These are phyloP conservation scores for Remorina albescens DNA, from an alignment of 2,797 vertebrate species.

Conservation along the genomic window DNA sequence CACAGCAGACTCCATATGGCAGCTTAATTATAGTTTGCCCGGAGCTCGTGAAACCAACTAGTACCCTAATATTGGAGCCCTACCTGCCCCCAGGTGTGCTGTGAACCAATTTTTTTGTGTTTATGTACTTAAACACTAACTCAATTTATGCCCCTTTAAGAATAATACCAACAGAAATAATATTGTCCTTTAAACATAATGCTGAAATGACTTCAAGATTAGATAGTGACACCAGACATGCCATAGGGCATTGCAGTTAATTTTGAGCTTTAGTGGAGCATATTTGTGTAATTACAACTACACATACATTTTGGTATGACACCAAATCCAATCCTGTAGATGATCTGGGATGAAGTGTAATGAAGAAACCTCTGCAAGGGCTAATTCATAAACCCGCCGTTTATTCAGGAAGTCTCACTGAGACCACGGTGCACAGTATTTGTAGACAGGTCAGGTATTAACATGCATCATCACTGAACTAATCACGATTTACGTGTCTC, in stretches of 20 bases:
- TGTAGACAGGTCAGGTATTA: not conserved
- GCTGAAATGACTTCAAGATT: slow-evolving; percentile 4
- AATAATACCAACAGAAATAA: slow-evolving; percentile 6
- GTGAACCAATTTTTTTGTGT: slow-evolving; percentile 26
- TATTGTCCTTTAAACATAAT: not conserved
- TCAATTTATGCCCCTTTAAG: not conserved
- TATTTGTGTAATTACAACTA: not conserved
- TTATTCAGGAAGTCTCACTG: not conserved
- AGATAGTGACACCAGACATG: not conserved
- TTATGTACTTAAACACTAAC: slow-evolving; percentile 29
- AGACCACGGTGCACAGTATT: not conserved
- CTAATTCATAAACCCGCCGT: no score
- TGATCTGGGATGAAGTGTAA: not conserved
- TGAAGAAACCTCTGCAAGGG: not conserved
- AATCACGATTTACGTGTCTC: not conserved
- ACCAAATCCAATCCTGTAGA: not conserved
- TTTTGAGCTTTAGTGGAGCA: not conserved
- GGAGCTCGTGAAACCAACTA: slow-evolving; percentile 33
- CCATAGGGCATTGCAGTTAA: not conserved
- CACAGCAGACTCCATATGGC: slow-evolving; percentile 34
- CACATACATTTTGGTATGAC: not conserved
- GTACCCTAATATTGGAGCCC: not conserved
- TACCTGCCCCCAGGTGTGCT: slow-evolving; percentile 28
- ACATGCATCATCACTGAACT: not conserved
- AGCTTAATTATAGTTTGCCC: slow-evolving; percentile 45